A percentile compares a stretch with the other conserved stretches of the same genome.
These are phyloP conservation scores for Drosophila sproati DNA, from an alignment of 1,140 invertebrate genomes.

Conservation along the genomic window DNA sequence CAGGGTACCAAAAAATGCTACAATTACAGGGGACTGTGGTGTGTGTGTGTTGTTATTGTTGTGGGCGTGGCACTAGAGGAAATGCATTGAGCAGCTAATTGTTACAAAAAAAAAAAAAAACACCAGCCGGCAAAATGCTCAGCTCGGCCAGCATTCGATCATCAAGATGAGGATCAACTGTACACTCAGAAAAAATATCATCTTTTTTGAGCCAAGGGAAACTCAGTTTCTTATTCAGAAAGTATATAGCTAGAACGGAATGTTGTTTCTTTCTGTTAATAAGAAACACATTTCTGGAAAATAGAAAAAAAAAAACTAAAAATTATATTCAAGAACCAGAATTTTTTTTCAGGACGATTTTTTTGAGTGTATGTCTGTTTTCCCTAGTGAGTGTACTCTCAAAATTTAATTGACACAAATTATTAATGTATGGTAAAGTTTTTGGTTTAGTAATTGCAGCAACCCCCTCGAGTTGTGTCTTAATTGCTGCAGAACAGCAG, in stretches of 20 bases:
- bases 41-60: constrained; percentile 18
- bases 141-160: constrained; percentile 15
- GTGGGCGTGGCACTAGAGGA: constrained; percentile 43
- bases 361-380: neutral
- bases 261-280: too few species aligned
- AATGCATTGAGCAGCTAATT: constrained; percentile 45
- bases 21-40: constrained; percentile 13
- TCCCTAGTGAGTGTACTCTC: constrained; percentile 36
- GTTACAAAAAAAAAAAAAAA: constrained; percentile 25
- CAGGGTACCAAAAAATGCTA: constrained; percentile 51
- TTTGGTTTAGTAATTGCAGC: constrained; percentile 69
- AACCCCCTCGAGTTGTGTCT: constrained; percentile 54
- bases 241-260: too few species aligned
- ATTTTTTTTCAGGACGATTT: too few species aligned
- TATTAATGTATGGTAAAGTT: constrained; percentile 62
- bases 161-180: constrained; percentile 14
- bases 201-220: too few species aligned
- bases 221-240: too few species aligned
- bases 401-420: constrained; percentile 77
- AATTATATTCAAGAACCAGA: too few species aligned
- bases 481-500: constrained; percentile 55
- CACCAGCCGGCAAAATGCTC: neutral
- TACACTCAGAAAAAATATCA: neutral
- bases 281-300: too few species aligned
- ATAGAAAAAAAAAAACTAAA: too few species aligned